phyloP scores from a whole-genome alignment of 2,888 invertebrate genomes.

The Napeogenes inachia region DNA sequence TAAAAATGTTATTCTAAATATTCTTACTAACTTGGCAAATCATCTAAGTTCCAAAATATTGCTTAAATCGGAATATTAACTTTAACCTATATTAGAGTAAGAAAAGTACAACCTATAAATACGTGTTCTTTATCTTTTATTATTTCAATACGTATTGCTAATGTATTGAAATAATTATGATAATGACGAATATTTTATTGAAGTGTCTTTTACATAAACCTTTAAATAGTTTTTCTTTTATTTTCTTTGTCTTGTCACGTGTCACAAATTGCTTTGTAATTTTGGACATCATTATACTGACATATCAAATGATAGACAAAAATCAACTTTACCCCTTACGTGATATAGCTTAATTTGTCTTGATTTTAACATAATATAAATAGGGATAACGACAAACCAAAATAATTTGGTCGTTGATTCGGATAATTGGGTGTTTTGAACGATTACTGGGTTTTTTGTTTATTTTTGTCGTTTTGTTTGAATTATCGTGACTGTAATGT shows the following conservation, averaged over 20 bases:
- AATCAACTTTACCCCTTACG: background rate
- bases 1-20: no score
- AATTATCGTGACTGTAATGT: background rate
- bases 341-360: background rate
- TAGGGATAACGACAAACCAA: constrained; percentile 8
- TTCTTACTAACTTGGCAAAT: no score
- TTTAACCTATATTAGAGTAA: no score
- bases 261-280: constrained; percentile 8
- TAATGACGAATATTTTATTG: no score
- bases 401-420: constrained; percentile 13
- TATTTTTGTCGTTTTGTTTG: background rate
- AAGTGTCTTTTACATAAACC: no score
- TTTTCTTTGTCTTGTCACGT: constrained; percentile 3
- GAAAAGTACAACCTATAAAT: no score
- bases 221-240: background rate
- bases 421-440: constrained; percentile 13
- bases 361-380: background rate
- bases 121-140: no score
- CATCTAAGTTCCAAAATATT: no score
- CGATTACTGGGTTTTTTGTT: constrained; percentile 9
- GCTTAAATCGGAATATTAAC: no score
- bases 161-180: no score
- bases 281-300: constrained; percentile 4
- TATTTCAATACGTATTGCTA: no score
- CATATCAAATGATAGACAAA: background rate